A percentile compares a stretch with the other conserved stretches of the same genome.
phyloP scores from a whole-genome alignment of 2,113 vertebrate genomes.

The Dicrurus megarhynchus region DNA sequence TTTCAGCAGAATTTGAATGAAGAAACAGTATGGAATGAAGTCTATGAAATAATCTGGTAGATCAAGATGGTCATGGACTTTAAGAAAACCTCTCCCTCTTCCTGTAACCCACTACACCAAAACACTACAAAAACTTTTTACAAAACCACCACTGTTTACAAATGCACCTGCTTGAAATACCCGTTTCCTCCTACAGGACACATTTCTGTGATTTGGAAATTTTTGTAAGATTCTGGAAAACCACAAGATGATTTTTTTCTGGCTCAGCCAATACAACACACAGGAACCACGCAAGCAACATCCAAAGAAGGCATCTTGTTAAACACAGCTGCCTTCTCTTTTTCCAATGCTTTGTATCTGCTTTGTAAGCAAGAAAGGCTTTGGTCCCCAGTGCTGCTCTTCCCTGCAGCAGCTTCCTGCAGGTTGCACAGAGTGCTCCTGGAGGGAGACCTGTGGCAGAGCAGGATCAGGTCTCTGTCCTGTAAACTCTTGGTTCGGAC shows the following conservation, averaged over 20 bases:
- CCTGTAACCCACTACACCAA: neutral
- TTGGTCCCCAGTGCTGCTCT: neutral
- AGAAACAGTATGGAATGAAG: neutral
- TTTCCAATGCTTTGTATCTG: neutral
- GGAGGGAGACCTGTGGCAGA: neutral
- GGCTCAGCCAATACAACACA: neutral
- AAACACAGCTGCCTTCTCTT: neutral
- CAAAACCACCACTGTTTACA: neutral
- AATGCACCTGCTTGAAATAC: neutral
- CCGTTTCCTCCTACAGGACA: neutral
- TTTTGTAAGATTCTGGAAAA: neutral
- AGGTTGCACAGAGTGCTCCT: neutral
- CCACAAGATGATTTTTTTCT: neutral
- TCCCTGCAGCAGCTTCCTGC: neutral
- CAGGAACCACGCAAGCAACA: fast-evolving
- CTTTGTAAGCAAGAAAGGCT: neutral
- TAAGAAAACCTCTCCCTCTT: neutral
- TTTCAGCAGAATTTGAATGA: neutral
- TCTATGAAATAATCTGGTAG: neutral
- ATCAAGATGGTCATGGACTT: neutral
- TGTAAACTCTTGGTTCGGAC: neutral
- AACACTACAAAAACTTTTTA: neutral
- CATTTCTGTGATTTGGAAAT: neutral
- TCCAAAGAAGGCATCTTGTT: neutral
- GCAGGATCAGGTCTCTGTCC: neutral